Evolutionary conservation across 2,888 invertebrate species (phyloP), one percentile per base, ranked within the genome.

Genomic region (Drosophila macrospina): DNA sequence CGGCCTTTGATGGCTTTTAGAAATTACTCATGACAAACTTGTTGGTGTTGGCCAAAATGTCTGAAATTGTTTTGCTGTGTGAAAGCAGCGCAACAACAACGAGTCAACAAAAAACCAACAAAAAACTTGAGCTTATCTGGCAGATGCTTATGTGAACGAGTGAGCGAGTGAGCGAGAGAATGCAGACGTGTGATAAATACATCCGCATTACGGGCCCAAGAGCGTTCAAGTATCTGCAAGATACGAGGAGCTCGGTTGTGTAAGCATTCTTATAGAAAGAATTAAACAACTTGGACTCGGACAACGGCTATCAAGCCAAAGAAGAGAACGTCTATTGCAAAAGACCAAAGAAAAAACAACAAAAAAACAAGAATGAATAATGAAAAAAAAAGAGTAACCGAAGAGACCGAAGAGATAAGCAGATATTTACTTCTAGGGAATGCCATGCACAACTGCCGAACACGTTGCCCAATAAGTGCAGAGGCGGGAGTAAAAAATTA

Each of bases 121-220:
- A 48, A 64, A 64, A 75, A 60, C 57, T 56, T 56, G 51, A 56
- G 62, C 78, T 83, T 88, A 83, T 88, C 86, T 80, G 56, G 62
- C 72, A 82, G 86, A 82, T 87, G 79, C 76, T 72, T 65, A 34
- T 42, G 63, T 52, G 57, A 54, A 37, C 65, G 32, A 34, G 63
- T 68, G 45, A 30, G 44, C 65, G 32, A 34, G 63, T 68, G 45
- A 30, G 44, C 44, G 37, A 36, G 36, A 34, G 75, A 52, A 42
- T 72, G 74, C 80, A 70, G 84, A 86, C 88, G 88, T 83, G 88
- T 86, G 86, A 88, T 88, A 86, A 86, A 83, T 88, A 80, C 84
- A 83, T 88, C 88, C 88, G 88, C 88, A 86, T 86, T 83, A 85
- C 80, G 66, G 52, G 32, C 76, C 1, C 1, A 20, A 20, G 20